A percentile compares a stretch with the other conserved stretches of the same genome.
phyloP scores from a whole-genome alignment of 2,113 vertebrate species.

The Ophiodon elongatus region DNA sequence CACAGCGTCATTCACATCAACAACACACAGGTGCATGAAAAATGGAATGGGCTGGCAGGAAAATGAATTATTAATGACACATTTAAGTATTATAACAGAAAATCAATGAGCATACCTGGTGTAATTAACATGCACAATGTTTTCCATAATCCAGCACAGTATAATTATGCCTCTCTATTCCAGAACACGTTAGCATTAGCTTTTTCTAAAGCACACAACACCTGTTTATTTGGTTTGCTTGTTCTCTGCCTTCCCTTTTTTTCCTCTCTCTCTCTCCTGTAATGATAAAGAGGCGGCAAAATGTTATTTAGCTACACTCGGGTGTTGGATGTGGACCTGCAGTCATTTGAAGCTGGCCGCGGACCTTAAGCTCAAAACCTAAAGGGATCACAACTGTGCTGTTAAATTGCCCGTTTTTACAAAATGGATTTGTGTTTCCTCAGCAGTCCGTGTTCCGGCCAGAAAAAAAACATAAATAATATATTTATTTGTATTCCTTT shows the following conservation, averaged over 20 bases:
- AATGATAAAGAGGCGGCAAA: conserved; percentile 77
- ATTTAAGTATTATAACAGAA: conserved; percentile 88
- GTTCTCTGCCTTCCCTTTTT: conserved; percentile 64
- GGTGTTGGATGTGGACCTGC: conserved; percentile 56
- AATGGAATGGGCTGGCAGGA: conserved; percentile 81
- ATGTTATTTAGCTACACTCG: conserved; percentile 72
- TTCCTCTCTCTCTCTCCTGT: conserved; percentile 30
- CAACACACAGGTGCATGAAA: conserved; percentile 87
- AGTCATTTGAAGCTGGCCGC: conserved; percentile 62
- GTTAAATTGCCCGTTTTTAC: conserved; percentile 45
- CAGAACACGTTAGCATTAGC: conserved; percentile 86
- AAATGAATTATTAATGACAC: conserved; percentile 90
- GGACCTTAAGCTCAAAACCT: conserved; percentile 61
- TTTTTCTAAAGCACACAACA: conserved; percentile 85
- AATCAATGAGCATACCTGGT: conserved; percentile 88
- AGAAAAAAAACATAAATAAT: neutral
- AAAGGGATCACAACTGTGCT: conserved; percentile 58
- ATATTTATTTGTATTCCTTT: neutral
- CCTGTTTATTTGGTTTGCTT: conserved; percentile 86
- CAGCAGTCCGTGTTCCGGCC: neutral
- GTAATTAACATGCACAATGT: conserved; percentile 88
- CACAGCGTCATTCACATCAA: conserved; percentile 81
- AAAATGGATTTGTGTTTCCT: conserved; percentile 23
- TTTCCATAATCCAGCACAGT: conserved; percentile 86
- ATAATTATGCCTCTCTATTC: conserved; percentile 88